These are phyloP conservation scores for Oceanodroma leucorhoa DNA, from an alignment of 2,797 vertebrate genomes.

Conservation along the genomic window DNA sequence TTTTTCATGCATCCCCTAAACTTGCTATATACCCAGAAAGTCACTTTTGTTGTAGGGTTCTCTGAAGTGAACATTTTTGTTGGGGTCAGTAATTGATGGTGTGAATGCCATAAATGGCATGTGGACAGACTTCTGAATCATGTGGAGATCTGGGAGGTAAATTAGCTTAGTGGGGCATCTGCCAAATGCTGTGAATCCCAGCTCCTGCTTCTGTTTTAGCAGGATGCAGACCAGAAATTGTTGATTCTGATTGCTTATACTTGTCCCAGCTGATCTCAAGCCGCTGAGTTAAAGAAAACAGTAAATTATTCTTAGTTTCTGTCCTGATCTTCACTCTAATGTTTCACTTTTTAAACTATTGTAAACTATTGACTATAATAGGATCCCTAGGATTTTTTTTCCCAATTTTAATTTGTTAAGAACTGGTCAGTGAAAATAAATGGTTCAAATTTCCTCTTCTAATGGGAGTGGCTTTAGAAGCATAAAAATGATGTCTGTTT, in stretches of 20 bases:
- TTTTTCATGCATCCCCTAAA: neutral
- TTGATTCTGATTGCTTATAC: neutral
- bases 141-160: rapidly evolving
- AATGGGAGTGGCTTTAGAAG: neutral
- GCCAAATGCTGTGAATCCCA: neutral
- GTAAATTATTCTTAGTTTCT: neutral
- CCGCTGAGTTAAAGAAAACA: neutral
- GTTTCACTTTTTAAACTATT: neutral
- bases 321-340: neutral
- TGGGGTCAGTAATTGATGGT: neutral
- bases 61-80: neutral
- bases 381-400: neutral
- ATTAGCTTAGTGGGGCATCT: neutral
- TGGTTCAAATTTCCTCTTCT: neutral
- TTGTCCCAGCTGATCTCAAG: neutral
- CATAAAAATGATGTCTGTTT: neutral
- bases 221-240: neutral
- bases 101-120: neutral
- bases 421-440: neutral
- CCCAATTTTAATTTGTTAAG: neutral
- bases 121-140: neutral
- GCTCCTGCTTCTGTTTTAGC: neutral
- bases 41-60: neutral
- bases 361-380: neutral
- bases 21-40: neutral